Conservation (phyloP, 2,888 invertebrate species). For the Eulithis prunata region DNA sequence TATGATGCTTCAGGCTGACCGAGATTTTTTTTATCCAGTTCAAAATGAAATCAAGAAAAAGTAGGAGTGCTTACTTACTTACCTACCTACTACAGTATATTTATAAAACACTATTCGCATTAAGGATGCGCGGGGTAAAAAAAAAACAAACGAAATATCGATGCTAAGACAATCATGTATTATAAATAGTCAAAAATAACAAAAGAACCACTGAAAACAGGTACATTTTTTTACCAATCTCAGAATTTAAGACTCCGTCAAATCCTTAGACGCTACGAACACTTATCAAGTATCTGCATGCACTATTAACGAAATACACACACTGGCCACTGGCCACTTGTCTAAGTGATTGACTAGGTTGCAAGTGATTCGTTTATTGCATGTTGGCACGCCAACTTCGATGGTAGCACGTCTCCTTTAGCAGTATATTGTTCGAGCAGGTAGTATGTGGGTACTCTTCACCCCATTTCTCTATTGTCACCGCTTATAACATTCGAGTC, state of each 20-base stretch:
- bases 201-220: slow-evolving; percentile 84
- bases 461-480: slow-evolving; percentile 30
- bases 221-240: slow-evolving; percentile 81
- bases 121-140: slow-evolving; percentile 15
- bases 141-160: slow-evolving; percentile 63
- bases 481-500: slow-evolving; percentile 52
- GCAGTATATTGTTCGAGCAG: slow-evolving; percentile 48
- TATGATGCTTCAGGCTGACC: no score
- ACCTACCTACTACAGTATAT: no score
- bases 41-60: no score
- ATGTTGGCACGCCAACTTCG: slow-evolving; percentile 37
- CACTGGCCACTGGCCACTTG: slow-evolving; percentile 57
- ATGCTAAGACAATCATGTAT: slow-evolving; percentile 84
- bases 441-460: slow-evolving; percentile 26
- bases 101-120: no score
- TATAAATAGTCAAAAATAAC: slow-evolving; percentile 85
- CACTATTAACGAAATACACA: slow-evolving; percentile 77
- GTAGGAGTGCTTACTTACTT: no score
- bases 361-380: slow-evolving; percentile 68
- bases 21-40: no score
- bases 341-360: slow-evolving; percentile 83
- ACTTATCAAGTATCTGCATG: slow-evolving; percentile 81
- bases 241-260: slow-evolving; percentile 79
- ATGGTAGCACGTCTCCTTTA: slow-evolving; percentile 43
- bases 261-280: slow-evolving; percentile 82